These are phyloP conservation scores for Aleadryas rufinucha DNA, from an alignment of 2,113 vertebrate species.

Conservation along the genomic window DNA sequence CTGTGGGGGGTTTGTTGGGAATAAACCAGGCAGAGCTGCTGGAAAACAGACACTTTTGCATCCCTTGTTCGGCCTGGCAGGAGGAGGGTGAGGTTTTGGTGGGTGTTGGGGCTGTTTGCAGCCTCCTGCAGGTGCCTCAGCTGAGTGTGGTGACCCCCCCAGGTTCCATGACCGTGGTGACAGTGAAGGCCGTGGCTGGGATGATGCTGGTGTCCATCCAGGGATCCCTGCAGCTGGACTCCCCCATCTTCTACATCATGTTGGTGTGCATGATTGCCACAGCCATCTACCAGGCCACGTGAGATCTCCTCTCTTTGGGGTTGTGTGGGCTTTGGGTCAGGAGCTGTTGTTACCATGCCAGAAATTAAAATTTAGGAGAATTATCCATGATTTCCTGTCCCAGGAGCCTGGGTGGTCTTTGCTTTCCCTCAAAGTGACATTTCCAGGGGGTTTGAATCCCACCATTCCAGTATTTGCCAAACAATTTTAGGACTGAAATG, in stretches of 20 bases:
- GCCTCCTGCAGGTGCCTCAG: background rate
- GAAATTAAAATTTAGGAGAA: background rate
- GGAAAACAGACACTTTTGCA: background rate
- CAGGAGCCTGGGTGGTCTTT: background rate
- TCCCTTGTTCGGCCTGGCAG: background rate
- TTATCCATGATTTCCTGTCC: background rate
- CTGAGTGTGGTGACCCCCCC: background rate
- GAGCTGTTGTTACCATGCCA: background rate
- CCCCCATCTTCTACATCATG: constrained; percentile 96
- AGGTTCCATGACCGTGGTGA: constrained; percentile 91
- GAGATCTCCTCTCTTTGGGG: background rate
- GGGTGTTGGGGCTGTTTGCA: background rate
- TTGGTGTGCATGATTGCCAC: constrained; percentile 92
- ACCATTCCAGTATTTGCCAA: background rate
- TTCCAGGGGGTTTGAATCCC: background rate
- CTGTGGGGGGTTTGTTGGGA: background rate
- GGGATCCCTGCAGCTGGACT: constrained; percentile 84
- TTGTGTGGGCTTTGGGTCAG: background rate
- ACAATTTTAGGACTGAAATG: background rate
- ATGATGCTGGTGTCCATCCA: constrained; percentile 88
- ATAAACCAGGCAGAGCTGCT: background rate
- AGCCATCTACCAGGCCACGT: constrained; percentile 88
- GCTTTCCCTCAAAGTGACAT: background rate
- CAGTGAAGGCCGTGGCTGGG: constrained; percentile 90
- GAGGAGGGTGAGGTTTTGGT: background rate